These are phyloP conservation scores for Ephydatia muelleri DNA, from an alignment of 37 sponge, comb jelly and placozoan genomes.

Conservation along the genomic window DNA sequence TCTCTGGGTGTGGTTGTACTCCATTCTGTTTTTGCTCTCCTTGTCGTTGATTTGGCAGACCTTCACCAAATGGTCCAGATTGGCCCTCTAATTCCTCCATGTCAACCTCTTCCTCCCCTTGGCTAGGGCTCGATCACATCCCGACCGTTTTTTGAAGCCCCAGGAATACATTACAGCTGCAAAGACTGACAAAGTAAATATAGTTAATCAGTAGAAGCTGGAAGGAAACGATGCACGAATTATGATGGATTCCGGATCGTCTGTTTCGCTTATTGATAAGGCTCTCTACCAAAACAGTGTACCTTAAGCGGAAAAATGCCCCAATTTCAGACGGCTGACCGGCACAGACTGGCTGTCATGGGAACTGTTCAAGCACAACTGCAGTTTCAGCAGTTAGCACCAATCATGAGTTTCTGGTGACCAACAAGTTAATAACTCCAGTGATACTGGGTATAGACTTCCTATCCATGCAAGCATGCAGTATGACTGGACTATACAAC, in stretches of 20 bases:
- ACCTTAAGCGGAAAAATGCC: neutral
- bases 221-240: slow-evolving; percentile 17
- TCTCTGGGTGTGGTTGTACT: too few relatives aligned
- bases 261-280: slow-evolving; percentile 34
- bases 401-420: slow-evolving; percentile 56
- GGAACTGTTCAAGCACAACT: neutral
- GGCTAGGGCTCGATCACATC: too few relatives aligned
- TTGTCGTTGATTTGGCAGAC: too few relatives aligned
- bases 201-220: neutral
- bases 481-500: slow-evolving; percentile 1
- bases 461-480: neutral
- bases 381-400: slow-evolving; percentile 10
- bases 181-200: too few relatives aligned
- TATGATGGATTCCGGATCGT: slow-evolving; percentile 54
- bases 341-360: slow-evolving; percentile 7
- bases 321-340: slow-evolving; percentile 10
- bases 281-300: neutral
- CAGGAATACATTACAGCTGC: too few relatives aligned
- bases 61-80: too few relatives aligned
- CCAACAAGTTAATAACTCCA: slow-evolving; percentile 37
- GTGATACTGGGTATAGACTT: slow-evolving; percentile 66
- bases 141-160: too few relatives aligned
- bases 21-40: too few relatives aligned
- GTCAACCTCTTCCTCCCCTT: too few relatives aligned
- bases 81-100: too few relatives aligned